Percentiles rank a stretch among this genome's conserved stretches.
Conservation (phyloP, 2,888 invertebrate genomes). For the Lottia gigantea region DNA sequence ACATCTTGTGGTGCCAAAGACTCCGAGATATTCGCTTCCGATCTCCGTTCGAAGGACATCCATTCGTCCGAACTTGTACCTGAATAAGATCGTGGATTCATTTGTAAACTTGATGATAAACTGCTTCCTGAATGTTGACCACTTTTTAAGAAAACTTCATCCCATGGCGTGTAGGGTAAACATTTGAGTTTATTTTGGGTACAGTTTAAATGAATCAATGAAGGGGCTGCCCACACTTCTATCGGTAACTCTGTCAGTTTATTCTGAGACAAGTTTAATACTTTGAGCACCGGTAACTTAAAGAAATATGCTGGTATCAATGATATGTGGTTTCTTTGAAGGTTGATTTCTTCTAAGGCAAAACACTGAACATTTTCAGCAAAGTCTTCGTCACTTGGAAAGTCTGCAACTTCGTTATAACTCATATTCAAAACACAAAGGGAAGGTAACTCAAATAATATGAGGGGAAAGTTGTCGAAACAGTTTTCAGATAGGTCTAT, state of each 20-base stretch:
- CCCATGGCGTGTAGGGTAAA: slow-evolving; percentile 27
- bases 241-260: slow-evolving; percentile 79
- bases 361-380: slow-evolving; percentile 69
- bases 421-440: slow-evolving; percentile 89
- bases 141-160: slow-evolving; percentile 10
- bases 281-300: slow-evolving; percentile 80
- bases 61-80: background rate
- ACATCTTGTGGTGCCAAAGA: slow-evolving; percentile 14
- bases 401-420: slow-evolving; percentile 81
- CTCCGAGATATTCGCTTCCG: background rate
- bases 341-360: slow-evolving; percentile 86
- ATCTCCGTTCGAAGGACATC: background rate
- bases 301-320: slow-evolving; percentile 85
- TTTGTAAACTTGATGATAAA: background rate
- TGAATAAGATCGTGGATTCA: background rate
- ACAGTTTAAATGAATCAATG: slow-evolving; percentile 34
- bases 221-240: slow-evolving; percentile 41
- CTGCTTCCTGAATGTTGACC: background rate
- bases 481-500: slow-evolving; percentile 93
- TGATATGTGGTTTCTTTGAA: slow-evolving; percentile 86
- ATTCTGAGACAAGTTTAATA: slow-evolving; percentile 90
- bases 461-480: slow-evolving; percentile 81
- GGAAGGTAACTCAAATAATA: slow-evolving; percentile 79
- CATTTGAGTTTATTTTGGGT: slow-evolving; percentile 26
- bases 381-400: slow-evolving; percentile 72